Conservation (phyloP, 2,797 vertebrate species). For the Etheostoma perlongum region DNA sequence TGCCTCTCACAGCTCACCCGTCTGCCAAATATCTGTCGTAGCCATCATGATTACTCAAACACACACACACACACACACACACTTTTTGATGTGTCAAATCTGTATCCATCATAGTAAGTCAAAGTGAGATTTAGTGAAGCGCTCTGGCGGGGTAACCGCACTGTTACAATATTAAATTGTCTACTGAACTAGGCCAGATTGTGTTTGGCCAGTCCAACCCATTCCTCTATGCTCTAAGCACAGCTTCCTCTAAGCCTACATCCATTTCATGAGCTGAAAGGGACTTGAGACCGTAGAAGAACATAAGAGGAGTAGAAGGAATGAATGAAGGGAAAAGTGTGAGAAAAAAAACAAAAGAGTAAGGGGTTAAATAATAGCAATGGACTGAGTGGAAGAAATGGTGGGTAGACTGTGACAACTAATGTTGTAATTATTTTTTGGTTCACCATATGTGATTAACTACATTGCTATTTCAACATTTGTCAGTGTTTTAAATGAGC, state of each 20-base stretch:
- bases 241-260: conserved; percentile 53
- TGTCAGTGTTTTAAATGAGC: conserved; percentile 47
- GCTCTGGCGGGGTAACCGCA: conserved; percentile 58
- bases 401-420: conserved; percentile 9
- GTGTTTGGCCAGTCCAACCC: conserved; percentile 74
- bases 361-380: not conserved
- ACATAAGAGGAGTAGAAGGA: conserved; percentile 11
- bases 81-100: conserved; percentile 65
- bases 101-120: conserved; percentile 76
- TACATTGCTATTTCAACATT: conserved; percentile 55
- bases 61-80: conserved; percentile 28
- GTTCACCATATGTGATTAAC: conserved; percentile 41
- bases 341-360: not conserved
- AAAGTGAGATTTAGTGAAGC: conserved; percentile 79
- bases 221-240: conserved; percentile 69
- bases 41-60: conserved; percentile 72
- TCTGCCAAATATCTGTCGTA: conserved; percentile 67
- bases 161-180: conserved; percentile 79
- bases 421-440: conserved; percentile 35
- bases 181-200: conserved; percentile 80
- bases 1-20: conserved; percentile 75
- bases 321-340: not conserved
- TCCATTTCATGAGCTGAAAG: conserved; percentile 60
- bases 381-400: conserved; percentile 5
- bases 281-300: conserved; percentile 41